Evolutionary conservation across 2,113 vertebrate genomes (phyloP), one percentile per base, ranked within the genome.

Genomic region (Corythaeola cristata): DNA sequence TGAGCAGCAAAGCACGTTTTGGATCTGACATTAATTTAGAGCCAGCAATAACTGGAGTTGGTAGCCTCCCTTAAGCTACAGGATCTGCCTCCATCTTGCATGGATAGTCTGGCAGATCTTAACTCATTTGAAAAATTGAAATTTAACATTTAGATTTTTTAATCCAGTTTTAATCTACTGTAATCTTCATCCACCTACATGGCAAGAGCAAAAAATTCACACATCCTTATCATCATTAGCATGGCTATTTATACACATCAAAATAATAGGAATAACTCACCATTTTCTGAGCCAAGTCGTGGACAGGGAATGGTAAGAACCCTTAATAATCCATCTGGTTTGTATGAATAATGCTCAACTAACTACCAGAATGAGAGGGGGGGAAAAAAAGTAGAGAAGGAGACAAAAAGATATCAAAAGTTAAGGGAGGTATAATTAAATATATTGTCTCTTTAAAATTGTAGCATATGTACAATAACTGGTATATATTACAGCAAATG

Each of bases 291-390:
- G 0, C 98, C 97, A 15, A 97, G 96, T 81, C 98, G 97, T 33
- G 98, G 94, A 95, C 99, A 99, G 9, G 98, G 97, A 86, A 98
- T 83, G 5, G 98, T 98, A 24, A 99, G 98, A 69, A 99, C 98
- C 63, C 98, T 97, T 67, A 99, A 96, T 26, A 99, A 98, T 50
- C 99, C 99, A 32, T 99, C 99, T 33, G 99, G 98, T 96, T 99
- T 99, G 93, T 99, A 99, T 3, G 99, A 99, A 96, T 99, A 99
- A 96, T 99, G 99, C 79, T 99, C 99, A 56, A 99, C 99, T 91
- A 99, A 96, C 99, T 99, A 73, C 39, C 87, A 85, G 75, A 92
- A 96, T 28, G 18, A 92, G 33, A 79, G 32, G 3, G 39, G 39
- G 6, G 33, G 11, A 8, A 6, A 33, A 8, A 32, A 15, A 13